Conservation (phyloP, 53 echinoderm and acorn worm genomes). For the Paelopatides confundens region DNA sequence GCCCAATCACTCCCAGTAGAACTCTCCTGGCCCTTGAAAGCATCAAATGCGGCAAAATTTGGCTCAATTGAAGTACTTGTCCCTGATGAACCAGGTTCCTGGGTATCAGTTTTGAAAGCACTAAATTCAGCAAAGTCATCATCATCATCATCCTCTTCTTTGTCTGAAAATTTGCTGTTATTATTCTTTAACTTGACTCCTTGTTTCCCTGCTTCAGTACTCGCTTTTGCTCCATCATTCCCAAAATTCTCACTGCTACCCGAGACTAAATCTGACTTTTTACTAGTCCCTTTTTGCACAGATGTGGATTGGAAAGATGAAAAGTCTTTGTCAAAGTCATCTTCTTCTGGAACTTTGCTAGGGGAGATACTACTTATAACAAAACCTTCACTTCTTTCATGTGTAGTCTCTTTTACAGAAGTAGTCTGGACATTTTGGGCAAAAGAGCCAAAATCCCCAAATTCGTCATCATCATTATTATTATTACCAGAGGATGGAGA, state of each 20-base stretch:
- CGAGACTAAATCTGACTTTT: neutral
- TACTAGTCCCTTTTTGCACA: neutral
- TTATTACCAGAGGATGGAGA: neutral
- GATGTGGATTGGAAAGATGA: neutral
- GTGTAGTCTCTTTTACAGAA: neutral
- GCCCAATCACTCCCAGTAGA: conserved; percentile 57
- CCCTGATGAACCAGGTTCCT: neutral
- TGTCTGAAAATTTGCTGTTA: neutral
- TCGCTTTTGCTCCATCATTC: neutral
- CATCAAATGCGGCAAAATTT: conserved; percentile 28
- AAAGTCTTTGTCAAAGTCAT: neutral
- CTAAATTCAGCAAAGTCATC: conserved; percentile 79
- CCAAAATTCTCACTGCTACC: neutral
- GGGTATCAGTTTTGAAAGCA: conserved; percentile 28
- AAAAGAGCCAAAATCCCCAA: conserved; percentile 69
- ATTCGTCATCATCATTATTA: conserved; percentile 46
- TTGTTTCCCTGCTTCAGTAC: neutral
- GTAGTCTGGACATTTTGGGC: neutral
- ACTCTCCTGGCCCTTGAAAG: conserved; percentile 13
- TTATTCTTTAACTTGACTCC: neutral
- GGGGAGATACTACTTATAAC: neutral
- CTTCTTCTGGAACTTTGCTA: neutral
- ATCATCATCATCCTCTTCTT: conserved; percentile 32
- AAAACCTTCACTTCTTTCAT: neutral
- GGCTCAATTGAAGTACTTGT: neutral